These are phyloP conservation scores for Tetranychus cinnabarinus DNA, from an alignment of 1,140 invertebrate genomes.

Conservation along the genomic window DNA sequence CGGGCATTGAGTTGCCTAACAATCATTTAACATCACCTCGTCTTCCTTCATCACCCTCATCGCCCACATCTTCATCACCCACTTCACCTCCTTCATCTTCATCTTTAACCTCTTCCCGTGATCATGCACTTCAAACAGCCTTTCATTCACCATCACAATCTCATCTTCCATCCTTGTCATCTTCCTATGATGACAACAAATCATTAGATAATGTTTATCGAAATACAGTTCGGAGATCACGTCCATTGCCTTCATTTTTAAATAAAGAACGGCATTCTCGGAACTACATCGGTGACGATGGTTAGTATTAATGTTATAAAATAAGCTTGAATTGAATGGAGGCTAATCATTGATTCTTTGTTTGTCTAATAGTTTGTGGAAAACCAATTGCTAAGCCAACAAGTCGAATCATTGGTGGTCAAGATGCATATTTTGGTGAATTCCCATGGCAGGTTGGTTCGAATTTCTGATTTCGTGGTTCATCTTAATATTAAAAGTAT, in stretches of 20 bases:
- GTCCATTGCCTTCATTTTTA: not conserved
- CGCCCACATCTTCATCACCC: not conserved
- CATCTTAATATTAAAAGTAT: not conserved
- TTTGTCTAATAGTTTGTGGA: slow-evolving; percentile 12
- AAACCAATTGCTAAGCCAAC: slow-evolving; percentile 11
- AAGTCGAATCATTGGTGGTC: slow-evolving; percentile 62
- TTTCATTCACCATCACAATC: too few relatives aligned
- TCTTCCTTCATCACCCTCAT: not conserved
- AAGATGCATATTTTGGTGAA: slow-evolving; percentile 60
- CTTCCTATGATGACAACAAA: not conserved
- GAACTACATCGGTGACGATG: not conserved
- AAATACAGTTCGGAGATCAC: not conserved
- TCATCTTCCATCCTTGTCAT: not conserved
- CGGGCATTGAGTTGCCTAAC: not conserved
- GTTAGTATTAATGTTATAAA: not conserved
- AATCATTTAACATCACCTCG: not conserved
- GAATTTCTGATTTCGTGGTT: not conserved
- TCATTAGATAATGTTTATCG: not conserved
- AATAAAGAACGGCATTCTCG: not conserved
- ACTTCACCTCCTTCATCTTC: not conserved
- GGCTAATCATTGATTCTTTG: not conserved
- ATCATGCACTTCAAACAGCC: too few relatives aligned
- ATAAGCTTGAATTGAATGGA: too few relatives aligned
- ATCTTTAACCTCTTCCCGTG: too few relatives aligned
- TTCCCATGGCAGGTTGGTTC: slow-evolving; percentile 87